Percentiles rank a stretch among this genome's conserved stretches.
Conservation (phyloP, 2,888 invertebrate genomes). For the Lepidocyrtoides sp. region DNA sequence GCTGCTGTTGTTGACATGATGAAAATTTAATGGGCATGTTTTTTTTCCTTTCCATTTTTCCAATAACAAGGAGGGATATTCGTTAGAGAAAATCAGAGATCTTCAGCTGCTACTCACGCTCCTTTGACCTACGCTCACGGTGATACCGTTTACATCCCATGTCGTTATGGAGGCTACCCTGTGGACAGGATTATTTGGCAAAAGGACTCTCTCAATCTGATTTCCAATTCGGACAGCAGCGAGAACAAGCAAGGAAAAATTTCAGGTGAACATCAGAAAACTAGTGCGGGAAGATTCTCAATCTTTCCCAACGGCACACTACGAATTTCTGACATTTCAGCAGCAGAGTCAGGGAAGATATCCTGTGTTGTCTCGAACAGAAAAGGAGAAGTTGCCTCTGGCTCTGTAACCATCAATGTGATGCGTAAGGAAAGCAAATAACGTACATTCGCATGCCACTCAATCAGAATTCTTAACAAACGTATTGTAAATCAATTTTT, state of each 20-base stretch:
- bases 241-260: slow-evolving; percentile 26
- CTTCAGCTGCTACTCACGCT: too few species aligned
- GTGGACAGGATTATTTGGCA: slow-evolving; percentile 84
- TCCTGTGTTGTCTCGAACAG: slow-evolving; percentile 86
- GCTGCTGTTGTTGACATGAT: neutral
- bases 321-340: slow-evolving; percentile 78
- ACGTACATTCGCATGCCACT: too few species aligned
- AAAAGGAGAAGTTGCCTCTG: slow-evolving; percentile 84
- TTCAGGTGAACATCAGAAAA: slow-evolving; percentile 35
- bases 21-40: slow-evolving; percentile 40
- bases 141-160: slow-evolving; percentile 81
- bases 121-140: slow-evolving; percentile 84
- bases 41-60: neutral
- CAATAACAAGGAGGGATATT: slow-evolving; percentile 80
- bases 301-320: slow-evolving; percentile 84
- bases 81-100: slow-evolving; percentile 82
- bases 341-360: slow-evolving; percentile 86
- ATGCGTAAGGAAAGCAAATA: too few species aligned
- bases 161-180: slow-evolving; percentile 85
- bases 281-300: slow-evolving; percentile 66
- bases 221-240: neutral
- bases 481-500: too few species aligned
- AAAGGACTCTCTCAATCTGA: slow-evolving; percentile 73
- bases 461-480: too few species aligned
- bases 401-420: slow-evolving; percentile 83